A percentile compares a stretch with the other conserved stretches of the same genome.
Conservation (phyloP, 2,113 vertebrate genomes). For the Seriola dumerili region DNA sequence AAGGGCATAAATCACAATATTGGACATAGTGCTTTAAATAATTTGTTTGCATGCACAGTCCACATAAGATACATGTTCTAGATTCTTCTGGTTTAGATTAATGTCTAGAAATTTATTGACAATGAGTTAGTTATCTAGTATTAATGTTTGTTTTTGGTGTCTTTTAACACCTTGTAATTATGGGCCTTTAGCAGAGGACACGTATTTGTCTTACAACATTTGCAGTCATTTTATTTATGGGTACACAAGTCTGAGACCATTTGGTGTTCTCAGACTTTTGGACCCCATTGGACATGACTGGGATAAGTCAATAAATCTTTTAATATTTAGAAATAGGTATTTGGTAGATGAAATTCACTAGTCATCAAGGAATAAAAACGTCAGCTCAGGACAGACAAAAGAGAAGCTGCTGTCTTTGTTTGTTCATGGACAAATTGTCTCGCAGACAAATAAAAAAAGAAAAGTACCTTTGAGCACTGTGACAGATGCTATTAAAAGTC, state of each 20-base stretch:
- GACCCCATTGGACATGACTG: not conserved
- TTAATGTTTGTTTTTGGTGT: slow-evolving; percentile 7
- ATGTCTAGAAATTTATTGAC: not conserved
- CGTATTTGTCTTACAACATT: not conserved
- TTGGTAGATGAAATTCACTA: not conserved
- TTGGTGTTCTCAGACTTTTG: too few relatives aligned
- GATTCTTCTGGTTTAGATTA: not conserved
- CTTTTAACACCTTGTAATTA: not conserved
- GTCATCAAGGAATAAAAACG: not conserved
- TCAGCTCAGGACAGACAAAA: not conserved
- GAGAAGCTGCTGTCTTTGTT: not conserved
- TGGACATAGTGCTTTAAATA: not conserved
- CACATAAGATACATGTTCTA: not conserved
- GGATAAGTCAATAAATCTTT: not conserved
- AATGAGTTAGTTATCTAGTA: not conserved
- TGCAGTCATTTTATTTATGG: not conserved
- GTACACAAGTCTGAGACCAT: too few relatives aligned
- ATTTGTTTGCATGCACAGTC: too few relatives aligned
- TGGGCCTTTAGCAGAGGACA: not conserved
- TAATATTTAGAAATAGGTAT: not conserved
- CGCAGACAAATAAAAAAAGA: not conserved
- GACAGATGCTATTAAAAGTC: not conserved
- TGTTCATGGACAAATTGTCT: not conserved
- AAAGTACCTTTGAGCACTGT: not conserved
- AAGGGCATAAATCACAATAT: too few relatives aligned